A percentile compares a stretch with the other conserved stretches of the same genome.
These are phyloP conservation scores for Spodoptera picta DNA, from an alignment of 2,888 invertebrate species.

Conservation along the genomic window DNA sequence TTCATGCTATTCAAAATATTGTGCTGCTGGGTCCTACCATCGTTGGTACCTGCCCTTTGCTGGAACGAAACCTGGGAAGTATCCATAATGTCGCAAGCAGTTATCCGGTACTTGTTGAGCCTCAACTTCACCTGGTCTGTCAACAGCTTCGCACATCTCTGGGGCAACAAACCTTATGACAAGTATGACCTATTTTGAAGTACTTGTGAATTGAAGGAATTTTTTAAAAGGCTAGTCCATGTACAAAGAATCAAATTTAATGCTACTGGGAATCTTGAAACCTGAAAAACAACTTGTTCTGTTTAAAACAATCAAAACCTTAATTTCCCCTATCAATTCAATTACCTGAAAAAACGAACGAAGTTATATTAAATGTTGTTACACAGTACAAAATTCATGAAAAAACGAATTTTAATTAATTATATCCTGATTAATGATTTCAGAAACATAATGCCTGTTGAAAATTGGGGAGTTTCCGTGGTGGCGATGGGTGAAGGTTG, in stretches of 20 bases:
- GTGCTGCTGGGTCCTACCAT: conserved; percentile 92
- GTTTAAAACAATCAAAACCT: too few species aligned
- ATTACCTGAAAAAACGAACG: too few species aligned
- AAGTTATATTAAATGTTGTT: too few species aligned
- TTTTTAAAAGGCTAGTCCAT: too few species aligned
- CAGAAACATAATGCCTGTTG: conserved; percentile 93
- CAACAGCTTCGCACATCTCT: conserved; percentile 95
- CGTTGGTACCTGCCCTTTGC: conserved; percentile 90
- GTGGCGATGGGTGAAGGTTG: conserved; percentile 95
- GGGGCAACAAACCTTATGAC: conserved; percentile 92
- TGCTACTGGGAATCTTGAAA: too few species aligned
- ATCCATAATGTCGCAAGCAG: conserved; percentile 89
- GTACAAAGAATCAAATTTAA: too few species aligned
- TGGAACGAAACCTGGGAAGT: conserved; percentile 90
- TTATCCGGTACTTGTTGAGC: conserved; percentile 92
- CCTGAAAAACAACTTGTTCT: too few species aligned
- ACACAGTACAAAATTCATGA: too few species aligned
- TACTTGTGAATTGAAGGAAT: too few species aligned
- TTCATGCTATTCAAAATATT: conserved; percentile 91
- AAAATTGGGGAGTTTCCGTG: conserved; percentile 92
- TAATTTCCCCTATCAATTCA: too few species aligned
- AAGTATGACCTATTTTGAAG: conserved; percentile 79
- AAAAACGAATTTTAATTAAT: too few species aligned
- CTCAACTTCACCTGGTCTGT: conserved; percentile 97
- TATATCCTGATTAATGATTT: conserved; percentile 48